Percentiles rank a stretch among this genome's conserved stretches.
Evolutionary conservation across 2,797 vertebrate genomes (phyloP).

Genomic region (Xenentodon cancila): DNA sequence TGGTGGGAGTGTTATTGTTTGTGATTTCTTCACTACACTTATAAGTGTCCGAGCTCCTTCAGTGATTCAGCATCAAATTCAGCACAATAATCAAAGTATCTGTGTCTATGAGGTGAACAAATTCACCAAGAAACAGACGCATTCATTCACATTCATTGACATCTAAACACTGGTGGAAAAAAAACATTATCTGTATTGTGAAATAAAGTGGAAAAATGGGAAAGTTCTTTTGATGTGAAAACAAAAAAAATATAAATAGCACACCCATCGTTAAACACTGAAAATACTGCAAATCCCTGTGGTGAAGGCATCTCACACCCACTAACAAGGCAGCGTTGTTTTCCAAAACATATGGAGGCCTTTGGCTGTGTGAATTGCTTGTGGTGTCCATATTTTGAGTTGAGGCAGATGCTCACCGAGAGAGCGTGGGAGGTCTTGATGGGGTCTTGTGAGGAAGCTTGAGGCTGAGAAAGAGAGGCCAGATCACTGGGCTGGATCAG

Average conservation of each 20-base stretch:
- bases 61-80: background rate
- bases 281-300: too few relatives aligned
- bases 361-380: background rate
- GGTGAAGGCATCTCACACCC: too few relatives aligned
- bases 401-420: conserved; percentile 84
- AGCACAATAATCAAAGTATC: background rate
- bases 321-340: too few relatives aligned
- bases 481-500: conserved; percentile 63
- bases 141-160: too few relatives aligned
- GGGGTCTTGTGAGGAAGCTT: conserved; percentile 72
- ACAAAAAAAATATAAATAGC: too few relatives aligned
- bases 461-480: conserved; percentile 73
- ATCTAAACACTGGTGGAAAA: too few relatives aligned
- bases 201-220: too few relatives aligned
- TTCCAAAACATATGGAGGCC: background rate
- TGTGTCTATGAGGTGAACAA: background rate
- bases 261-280: too few relatives aligned
- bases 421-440: conserved; percentile 76
- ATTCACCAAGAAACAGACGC: too few relatives aligned
- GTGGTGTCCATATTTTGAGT: background rate
- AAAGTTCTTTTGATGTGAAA: too few relatives aligned
- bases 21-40: background rate
- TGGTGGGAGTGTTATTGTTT: background rate
- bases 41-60: too few relatives aligned
- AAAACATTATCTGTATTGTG: too few relatives aligned